Conservation (phyloP, 1,140 invertebrate species). For the Saccostrea glomerata region DNA sequence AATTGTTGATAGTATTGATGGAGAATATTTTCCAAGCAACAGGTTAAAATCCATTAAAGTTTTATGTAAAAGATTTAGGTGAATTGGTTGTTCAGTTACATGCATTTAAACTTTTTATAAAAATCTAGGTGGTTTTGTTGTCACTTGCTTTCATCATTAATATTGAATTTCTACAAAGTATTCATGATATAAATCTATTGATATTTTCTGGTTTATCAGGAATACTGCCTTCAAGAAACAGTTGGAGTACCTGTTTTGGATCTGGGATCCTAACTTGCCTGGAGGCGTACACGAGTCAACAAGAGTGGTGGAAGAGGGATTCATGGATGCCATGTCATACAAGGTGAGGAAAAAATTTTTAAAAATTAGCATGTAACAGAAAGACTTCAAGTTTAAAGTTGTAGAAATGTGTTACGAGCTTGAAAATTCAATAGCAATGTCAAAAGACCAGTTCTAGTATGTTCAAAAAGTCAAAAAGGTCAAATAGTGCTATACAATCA, state of each 20-base stretch:
- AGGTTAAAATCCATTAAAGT: slow-evolving; percentile 56
- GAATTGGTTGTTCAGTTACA: not conserved
- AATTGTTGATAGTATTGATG: slow-evolving; percentile 67
- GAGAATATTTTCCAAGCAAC: slow-evolving; percentile 68
- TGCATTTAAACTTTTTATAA: not conserved
- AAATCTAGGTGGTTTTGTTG: not conserved
- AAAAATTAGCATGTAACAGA: not conserved
- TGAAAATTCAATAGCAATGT: too few species aligned
- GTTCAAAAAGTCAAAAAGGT: too few species aligned
- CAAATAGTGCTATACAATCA: too few species aligned
- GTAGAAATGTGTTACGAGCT: too few species aligned
- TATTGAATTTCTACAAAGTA: too few species aligned
- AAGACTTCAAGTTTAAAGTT: not conserved
- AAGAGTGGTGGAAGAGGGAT: slow-evolving; percentile 76
- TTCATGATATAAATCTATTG: too few species aligned
- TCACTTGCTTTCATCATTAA: too few species aligned
- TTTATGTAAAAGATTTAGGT: not conserved
- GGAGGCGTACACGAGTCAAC: slow-evolving; percentile 70
- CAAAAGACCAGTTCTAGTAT: too few species aligned
- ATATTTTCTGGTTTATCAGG: slow-evolving; percentile 53
- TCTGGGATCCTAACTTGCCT: slow-evolving; percentile 74
- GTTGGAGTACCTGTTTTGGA: slow-evolving; percentile 78
- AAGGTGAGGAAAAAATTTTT: slow-evolving; percentile 62
- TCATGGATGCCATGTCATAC: slow-evolving; percentile 74
- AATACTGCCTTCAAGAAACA: slow-evolving; percentile 72